These are phyloP conservation scores for Lutjanus campechanus DNA, from an alignment of 2,797 vertebrate species.

Conservation along the genomic window DNA sequence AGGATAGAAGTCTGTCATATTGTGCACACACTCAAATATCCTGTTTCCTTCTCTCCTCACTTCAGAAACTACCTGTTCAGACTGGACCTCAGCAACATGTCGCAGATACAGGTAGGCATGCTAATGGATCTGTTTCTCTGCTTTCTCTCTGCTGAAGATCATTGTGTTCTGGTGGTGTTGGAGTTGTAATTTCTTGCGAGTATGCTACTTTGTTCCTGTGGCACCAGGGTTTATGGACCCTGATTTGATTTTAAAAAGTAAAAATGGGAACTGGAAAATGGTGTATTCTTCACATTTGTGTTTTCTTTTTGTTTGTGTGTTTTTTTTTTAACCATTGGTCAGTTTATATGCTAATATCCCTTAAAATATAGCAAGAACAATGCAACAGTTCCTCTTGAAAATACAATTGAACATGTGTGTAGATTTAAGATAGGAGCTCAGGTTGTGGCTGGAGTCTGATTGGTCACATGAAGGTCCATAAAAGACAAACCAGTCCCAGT, in stretches of 20 bases:
- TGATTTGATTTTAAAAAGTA: neutral
- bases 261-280: neutral
- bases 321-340: neutral
- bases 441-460: neutral
- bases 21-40: neutral
- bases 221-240: neutral
- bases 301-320: neutral
- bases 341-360: neutral
- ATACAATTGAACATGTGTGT: neutral
- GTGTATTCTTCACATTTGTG: no score
- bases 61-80: conserved; percentile 98
- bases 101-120: conserved; percentile 93
- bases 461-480: neutral
- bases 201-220: neutral
- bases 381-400: neutral
- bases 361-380: neutral
- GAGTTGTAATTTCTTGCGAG: no score
- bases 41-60: conserved; percentile 51
- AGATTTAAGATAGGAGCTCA: neutral
- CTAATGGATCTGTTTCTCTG: neutral
- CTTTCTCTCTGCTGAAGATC: neutral
- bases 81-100: conserved; percentile 95
- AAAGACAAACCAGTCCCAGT: neutral
- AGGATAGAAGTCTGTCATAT: neutral
- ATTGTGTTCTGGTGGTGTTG: neutral